phyloP scores from a whole-genome alignment of 2,797 vertebrate species.

The Sarcoramphus papa region DNA sequence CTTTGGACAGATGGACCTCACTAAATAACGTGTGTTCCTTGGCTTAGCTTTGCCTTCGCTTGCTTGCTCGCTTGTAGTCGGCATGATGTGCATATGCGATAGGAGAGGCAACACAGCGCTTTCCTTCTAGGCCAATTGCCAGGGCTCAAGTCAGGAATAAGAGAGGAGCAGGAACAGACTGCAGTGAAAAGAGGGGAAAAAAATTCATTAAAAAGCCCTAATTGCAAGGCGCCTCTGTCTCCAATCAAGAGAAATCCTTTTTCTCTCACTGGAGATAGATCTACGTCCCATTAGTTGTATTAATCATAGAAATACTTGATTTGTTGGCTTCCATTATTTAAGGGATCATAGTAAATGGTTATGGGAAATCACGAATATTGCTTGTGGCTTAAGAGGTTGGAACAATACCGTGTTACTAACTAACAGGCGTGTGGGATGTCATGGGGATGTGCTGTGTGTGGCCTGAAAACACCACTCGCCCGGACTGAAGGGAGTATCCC shows the following conservation, averaged over 20 bases:
- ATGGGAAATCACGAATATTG: not conserved
- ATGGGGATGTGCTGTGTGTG: not conserved
- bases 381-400: not conserved
- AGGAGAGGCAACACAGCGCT: not conserved
- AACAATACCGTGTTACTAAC: not conserved
- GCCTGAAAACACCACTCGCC: not conserved
- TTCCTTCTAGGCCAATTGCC: not conserved
- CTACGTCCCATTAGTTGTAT: not conserved
- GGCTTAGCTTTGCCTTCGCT: not conserved
- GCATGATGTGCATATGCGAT: not conserved
- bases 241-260: not conserved
- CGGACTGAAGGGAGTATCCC: not conserved
- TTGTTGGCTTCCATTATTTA: not conserved
- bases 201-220: not conserved
- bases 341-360: not conserved
- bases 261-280: not conserved
- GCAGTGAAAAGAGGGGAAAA: not conserved
- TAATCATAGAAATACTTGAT: not conserved
- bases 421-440: not conserved
- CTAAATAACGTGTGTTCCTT: not conserved
- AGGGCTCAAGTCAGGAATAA: not conserved
- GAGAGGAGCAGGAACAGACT: not conserved
- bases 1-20: conserved; percentile 20
- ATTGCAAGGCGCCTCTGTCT: not conserved
- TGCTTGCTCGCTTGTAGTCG: not conserved